Evolutionary conservation across 2,113 vertebrate genomes (phyloP).

Genomic region (Lanius collurio): DNA sequence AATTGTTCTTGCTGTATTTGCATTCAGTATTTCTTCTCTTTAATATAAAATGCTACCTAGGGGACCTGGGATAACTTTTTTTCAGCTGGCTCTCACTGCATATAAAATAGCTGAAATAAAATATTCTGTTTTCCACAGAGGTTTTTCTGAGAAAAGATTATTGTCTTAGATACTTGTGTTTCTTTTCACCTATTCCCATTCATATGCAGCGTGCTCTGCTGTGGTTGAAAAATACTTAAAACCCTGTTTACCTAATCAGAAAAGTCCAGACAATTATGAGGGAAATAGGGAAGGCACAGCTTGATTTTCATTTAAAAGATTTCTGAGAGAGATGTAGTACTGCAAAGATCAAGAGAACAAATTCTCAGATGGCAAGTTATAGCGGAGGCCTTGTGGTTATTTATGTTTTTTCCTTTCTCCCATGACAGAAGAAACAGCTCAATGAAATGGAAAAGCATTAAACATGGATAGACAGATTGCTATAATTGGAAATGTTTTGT

Average conservation of each 20-base stretch:
- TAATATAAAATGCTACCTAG: background rate
- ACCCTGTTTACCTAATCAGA: background rate
- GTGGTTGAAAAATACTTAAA: background rate
- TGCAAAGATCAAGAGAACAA: slow-evolving; percentile 40
- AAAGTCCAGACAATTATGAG: background rate
- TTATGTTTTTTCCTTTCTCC: slow-evolving; percentile 10
- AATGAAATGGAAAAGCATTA: slow-evolving; percentile 1
- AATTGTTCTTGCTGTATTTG: background rate
- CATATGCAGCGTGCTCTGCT: background rate
- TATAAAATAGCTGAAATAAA: background rate
- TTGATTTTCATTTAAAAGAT: background rate
- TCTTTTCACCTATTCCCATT: background rate
- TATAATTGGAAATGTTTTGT: slow-evolving; percentile 50
- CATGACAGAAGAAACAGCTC: background rate
- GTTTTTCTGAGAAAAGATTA: background rate
- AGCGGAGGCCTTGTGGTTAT: background rate
- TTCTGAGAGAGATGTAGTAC: background rate
- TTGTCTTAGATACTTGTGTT: background rate
- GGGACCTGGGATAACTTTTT: background rate
- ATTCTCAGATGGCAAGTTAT: slow-evolving; percentile 24
- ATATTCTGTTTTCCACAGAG: background rate
- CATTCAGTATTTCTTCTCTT: background rate
- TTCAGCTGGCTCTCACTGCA: background rate
- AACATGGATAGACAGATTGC: background rate
- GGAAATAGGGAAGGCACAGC: background rate